Percentiles rank a stretch among this genome's conserved stretches.
Evolutionary conservation across 2,113 vertebrate species (phyloP).

Genomic region (Rattus norvegicus): GRCr8 NC_086024.1:37395001-37395500

Average conservation of each 20-base stretch:
- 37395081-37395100: background rate
- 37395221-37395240: background rate
- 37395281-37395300: background rate
- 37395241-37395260: background rate
- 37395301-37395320: background rate
- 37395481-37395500: background rate
- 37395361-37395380: background rate
- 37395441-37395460: background rate
- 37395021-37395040: background rate
- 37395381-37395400: no score
- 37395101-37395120: background rate
- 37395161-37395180: background rate
- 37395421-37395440: background rate
- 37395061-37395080: background rate
- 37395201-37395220: background rate
- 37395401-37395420: background rate
- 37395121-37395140: background rate
- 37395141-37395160: slow-evolving; percentile 2
- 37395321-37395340: background rate
- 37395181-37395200: background rate
- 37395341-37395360: background rate
- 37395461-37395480: background rate
- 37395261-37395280: background rate
- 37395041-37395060: background rate
- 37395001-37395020: background rate